Evolutionary conservation across 2,797 vertebrate genomes (phyloP), one percentile per base, ranked within the genome.

Genomic region (Acanthis flammea): DNA sequence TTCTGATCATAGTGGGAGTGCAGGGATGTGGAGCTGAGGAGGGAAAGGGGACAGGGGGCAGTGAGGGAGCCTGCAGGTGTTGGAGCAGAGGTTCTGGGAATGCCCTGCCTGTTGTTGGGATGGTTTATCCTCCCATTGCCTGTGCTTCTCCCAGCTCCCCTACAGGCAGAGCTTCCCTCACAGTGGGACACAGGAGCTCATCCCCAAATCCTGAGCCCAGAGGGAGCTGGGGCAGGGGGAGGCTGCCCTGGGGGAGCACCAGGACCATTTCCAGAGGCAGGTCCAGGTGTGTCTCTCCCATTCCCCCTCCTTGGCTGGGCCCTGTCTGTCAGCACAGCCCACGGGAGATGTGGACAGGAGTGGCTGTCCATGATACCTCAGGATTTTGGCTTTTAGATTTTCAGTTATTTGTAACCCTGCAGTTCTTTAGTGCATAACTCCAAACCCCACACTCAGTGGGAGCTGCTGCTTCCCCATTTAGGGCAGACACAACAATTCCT

Each of bases 391-490:
- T 75, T 75, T 22, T 51, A 1, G 28, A 4, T 41, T 61, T 16
- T 22, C 57, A 10, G 11, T 0, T 17, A 11, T 33, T 33, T 75
- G 22, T 16, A 39, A 48, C 1, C 35, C 57, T 75, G 35, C 1
- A 41, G 0, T 41, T 41, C 35, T 41, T 50, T 11, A 21, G 18
- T 27, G 23, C 1, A 1, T 2, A 12, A 39, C 44, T n/a, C 71
- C 2, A 17, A 50, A 39, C 23, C 27, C 35, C 28, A 60, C 2
- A 5, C 1, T 2, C 35, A 41, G 11, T n/a, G 35, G 1, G 1
- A 61, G 45, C 30, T 50, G 23, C 72, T 61, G 45, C 14, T 17
- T 22, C 4, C 14, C 6, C 30, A 27, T 22, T 41, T n/a, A 7
- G 72, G 14, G 3, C 35, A 61, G 35, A 61, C 14, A 41, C 8